Evolutionary conservation across 2,113 vertebrate genomes (phyloP).

Genomic region (Toxotes chatareus): DNA sequence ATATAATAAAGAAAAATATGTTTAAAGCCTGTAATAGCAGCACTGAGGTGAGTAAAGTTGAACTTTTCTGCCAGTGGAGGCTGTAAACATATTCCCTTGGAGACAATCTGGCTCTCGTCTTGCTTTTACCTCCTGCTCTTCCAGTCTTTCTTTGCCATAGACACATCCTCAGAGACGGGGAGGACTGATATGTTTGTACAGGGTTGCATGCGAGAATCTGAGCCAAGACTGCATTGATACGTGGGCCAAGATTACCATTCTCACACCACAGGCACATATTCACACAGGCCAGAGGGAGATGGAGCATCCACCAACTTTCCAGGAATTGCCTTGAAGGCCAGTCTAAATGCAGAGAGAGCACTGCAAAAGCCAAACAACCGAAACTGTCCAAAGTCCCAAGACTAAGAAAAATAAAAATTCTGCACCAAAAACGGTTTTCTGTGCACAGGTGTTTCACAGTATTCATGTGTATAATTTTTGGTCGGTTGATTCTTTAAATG

Average conservation of each 20-base stretch:
- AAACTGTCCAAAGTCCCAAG: neutral
- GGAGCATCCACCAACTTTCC: constrained; percentile 50
- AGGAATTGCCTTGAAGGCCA: constrained; percentile 38
- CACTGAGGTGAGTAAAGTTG: constrained; percentile 48
- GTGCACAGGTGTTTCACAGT: neutral
- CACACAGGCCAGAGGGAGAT: constrained; percentile 53
- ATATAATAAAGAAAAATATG: constrained; percentile 67
- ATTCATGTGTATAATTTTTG: neutral
- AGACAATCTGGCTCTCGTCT: constrained; percentile 43
- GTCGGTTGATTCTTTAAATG: neutral
- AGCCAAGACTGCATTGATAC: constrained; percentile 60
- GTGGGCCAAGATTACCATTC: constrained; percentile 70
- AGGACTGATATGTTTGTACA: constrained; percentile 71
- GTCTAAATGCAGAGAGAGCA: neutral
- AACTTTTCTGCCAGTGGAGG: constrained; percentile 52
- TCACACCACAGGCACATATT: constrained; percentile 72
- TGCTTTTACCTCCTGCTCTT: constrained; percentile 40
- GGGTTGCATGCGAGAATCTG: constrained; percentile 46
- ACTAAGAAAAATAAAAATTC: neutral
- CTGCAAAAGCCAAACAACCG: neutral
- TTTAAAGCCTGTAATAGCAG: constrained; percentile 60
- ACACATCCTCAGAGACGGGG: constrained; percentile 56
- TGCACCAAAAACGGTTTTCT: neutral
- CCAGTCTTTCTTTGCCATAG: constrained; percentile 43
- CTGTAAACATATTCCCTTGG: constrained; percentile 59